Evolutionary conservation across 1,140 invertebrate genomes (phyloP).

Genomic region (Mycetomoellerius zeteki): DNA sequence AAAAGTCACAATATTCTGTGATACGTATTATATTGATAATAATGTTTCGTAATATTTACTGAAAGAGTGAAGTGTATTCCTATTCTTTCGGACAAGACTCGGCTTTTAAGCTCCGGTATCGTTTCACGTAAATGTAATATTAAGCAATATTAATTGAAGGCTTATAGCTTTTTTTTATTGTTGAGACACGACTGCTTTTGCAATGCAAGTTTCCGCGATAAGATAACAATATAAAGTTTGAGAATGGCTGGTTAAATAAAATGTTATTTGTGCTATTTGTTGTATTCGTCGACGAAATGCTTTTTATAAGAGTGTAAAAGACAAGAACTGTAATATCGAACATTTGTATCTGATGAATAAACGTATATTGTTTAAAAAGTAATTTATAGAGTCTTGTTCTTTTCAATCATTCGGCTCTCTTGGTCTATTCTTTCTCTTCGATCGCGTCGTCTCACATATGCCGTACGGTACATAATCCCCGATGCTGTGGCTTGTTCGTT

Average conservation of each 20-base stretch:
- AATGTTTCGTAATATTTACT: constrained; percentile 11
- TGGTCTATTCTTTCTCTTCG: constrained; percentile 7
- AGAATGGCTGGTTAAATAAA: constrained; percentile 78
- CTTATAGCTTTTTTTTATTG: constrained; percentile 17
- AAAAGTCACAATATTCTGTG: constrained; percentile 70
- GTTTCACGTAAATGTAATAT: constrained; percentile 40
- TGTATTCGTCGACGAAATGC: constrained; percentile 49
- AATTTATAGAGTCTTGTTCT: constrained; percentile 68
- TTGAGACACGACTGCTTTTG: constrained; percentile 41
- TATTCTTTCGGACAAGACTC: constrained; percentile 21
- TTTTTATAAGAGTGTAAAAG: constrained; percentile 44
- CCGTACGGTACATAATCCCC: neutral
- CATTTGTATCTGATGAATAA: constrained; percentile 78
- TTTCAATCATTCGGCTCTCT: constrained; percentile 44
- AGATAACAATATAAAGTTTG: constrained; percentile 71
- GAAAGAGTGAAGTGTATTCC: constrained; percentile 11
- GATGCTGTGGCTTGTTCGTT: constrained; percentile 62
- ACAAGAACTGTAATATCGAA: constrained; percentile 64
- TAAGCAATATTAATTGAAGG: constrained; percentile 7
- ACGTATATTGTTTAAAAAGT: constrained; percentile 68
- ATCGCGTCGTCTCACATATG: neutral
- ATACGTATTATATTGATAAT: constrained; percentile 55
- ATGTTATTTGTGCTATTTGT: constrained; percentile 49
- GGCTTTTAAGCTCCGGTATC: constrained; percentile 14
- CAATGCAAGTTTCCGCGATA: constrained; percentile 7